phyloP scores from a whole-genome alignment of 2,797 vertebrate species.

The Huso huso region DNA sequence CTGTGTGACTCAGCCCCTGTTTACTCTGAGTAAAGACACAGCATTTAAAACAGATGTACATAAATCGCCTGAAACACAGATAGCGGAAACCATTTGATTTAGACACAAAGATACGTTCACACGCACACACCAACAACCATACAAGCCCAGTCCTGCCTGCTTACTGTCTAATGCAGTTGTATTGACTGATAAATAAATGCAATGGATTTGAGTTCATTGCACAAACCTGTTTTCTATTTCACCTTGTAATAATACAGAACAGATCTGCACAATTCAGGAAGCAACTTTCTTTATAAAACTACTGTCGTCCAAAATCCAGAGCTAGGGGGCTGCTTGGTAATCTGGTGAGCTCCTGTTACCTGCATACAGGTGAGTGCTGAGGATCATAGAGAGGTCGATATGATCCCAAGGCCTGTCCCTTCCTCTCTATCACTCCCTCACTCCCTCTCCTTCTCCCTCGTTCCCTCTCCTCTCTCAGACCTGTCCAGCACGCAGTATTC shows the following conservation, averaged over 20 bases:
- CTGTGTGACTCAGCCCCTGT: neutral
- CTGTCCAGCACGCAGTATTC: slow-evolving; percentile 10
- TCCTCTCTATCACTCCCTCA: neutral
- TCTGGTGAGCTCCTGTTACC: neutral
- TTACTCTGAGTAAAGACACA: neutral
- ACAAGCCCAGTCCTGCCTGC: neutral
- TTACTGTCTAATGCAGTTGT: neutral
- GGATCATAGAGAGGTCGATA: too few species aligned
- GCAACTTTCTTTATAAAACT: too few species aligned
- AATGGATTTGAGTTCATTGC: neutral
- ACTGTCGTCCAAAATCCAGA: too few species aligned
- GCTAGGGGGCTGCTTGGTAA: too few species aligned
- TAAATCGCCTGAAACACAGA: neutral
- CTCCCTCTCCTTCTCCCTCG: slow-evolving; percentile 7
- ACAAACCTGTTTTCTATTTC: too few species aligned
- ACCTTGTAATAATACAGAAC: too few species aligned
- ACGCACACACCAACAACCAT: neutral
- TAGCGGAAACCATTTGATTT: neutral
- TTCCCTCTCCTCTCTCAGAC: slow-evolving; percentile 1
- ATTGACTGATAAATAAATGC: neutral
- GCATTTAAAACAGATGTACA: neutral
- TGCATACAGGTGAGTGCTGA: too few species aligned
- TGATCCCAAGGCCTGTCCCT: too few species aligned
- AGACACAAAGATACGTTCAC: neutral
- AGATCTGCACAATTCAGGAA: too few species aligned